These are phyloP conservation scores for Eurosta solidaginis DNA, from an alignment of 1,140 invertebrate species.

Conservation along the genomic window DNA sequence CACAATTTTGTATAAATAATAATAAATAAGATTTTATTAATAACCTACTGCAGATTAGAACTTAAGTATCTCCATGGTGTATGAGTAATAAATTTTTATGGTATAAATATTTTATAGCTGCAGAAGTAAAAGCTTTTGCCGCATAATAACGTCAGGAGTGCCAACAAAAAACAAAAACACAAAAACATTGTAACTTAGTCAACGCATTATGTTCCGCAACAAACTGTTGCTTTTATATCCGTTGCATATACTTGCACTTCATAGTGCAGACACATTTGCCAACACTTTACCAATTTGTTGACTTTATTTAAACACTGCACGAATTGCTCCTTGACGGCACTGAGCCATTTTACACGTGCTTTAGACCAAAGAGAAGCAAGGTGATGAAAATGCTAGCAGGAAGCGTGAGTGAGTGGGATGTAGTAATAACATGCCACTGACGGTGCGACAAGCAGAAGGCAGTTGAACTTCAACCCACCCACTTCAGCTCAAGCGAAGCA, in stretches of 20 bases:
- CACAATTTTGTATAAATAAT: too few species aligned
- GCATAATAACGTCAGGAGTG: too few species aligned
- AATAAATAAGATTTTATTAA: too few species aligned
- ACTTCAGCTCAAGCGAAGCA: background rate
- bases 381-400: background rate
- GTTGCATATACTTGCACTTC: background rate
- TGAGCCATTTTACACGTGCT: conserved; percentile 7
- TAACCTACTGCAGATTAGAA: too few species aligned
- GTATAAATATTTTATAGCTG: too few species aligned
- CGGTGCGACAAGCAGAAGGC: background rate
- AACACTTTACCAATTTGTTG: conserved; percentile 20
- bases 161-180: background rate
- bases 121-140: too few species aligned
- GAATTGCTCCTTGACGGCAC: conserved; percentile 14
- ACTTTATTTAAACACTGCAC: conserved; percentile 14
- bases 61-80: too few species aligned
- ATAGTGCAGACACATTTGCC: background rate
- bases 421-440: background rate
- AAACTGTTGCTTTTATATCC: conserved; percentile 4
- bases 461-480: background rate
- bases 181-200: background rate
- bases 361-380: background rate
- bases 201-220: background rate
- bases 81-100: too few species aligned
- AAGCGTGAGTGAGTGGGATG: background rate